A percentile compares a stretch with the other conserved stretches of the same genome.
phyloP scores from a whole-genome alignment of 2,888 invertebrate species.

The Drosophila demipolita region DNA sequence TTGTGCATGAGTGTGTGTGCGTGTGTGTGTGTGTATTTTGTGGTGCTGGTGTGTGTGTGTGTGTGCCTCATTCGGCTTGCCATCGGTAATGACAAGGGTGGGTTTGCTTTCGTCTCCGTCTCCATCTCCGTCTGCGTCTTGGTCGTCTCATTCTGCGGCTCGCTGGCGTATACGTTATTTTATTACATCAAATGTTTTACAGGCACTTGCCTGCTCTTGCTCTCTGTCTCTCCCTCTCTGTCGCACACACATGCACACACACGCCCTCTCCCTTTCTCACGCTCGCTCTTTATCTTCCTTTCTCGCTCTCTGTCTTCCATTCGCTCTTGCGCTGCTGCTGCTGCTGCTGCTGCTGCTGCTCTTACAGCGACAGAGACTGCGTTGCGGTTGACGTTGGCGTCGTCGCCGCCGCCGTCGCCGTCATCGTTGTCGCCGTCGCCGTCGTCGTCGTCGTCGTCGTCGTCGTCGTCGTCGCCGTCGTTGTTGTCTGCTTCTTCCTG shows the following conservation, averaged over 20 bases:
- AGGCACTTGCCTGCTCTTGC: constrained; percentile 58
- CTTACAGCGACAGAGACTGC: constrained; percentile 37
- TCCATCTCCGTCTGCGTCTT: constrained; percentile 33
- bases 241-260: not conserved
- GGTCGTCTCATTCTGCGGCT: constrained; percentile 52
- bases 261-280: not conserved
- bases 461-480: constrained; percentile 27
- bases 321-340: constrained; percentile 27
- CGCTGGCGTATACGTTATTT: constrained; percentile 78
- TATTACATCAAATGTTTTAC: constrained; percentile 80
- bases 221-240: constrained; percentile 9
- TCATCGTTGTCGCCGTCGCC: constrained; percentile 43
- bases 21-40: constrained; percentile 21
- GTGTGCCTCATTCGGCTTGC: constrained; percentile 50
- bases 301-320: constrained; percentile 10
- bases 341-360: constrained; percentile 22
- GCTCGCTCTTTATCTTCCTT: constrained; percentile 4
- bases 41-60: constrained; percentile 19
- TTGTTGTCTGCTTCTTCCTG: constrained; percentile 76
- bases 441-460: constrained; percentile 31
- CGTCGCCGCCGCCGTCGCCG: constrained; percentile 27
- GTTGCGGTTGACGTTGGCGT: constrained; percentile 55
- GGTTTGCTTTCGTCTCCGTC: constrained; percentile 43
- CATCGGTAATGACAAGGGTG: constrained; percentile 57
- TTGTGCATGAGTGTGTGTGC: constrained; percentile 41